Conservation (phyloP, 2,797 vertebrate genomes). For the Coranthus polyacanthus region DNA sequence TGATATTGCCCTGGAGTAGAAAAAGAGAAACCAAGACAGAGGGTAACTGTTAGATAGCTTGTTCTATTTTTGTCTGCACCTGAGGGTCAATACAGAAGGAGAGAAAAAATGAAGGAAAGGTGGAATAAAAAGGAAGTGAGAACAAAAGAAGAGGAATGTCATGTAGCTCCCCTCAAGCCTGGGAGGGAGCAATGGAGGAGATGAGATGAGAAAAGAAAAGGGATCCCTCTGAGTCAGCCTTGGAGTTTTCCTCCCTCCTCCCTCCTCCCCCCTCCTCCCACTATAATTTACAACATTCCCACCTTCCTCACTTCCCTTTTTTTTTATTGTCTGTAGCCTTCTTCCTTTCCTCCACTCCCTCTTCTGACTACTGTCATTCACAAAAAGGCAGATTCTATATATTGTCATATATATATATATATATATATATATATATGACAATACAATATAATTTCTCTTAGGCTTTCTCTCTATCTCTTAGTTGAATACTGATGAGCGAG, state of each 20-base stretch:
- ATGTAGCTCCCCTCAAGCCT: slow-evolving; percentile 49
- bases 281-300: slow-evolving; percentile 60
- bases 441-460: slow-evolving; percentile 38
- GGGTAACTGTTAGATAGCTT: slow-evolving; percentile 15
- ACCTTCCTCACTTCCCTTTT: slow-evolving; percentile 18
- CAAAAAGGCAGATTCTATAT: too few relatives aligned
- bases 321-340: slow-evolving; percentile 1
- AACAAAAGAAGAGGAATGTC: slow-evolving; percentile 52
- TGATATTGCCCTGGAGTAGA: not conserved
- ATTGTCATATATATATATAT: too few relatives aligned
- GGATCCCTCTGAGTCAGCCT: slow-evolving; percentile 79
- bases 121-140: slow-evolving; percentile 48
- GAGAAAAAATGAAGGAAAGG: slow-evolving; percentile 35
- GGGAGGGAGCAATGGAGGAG: slow-evolving; percentile 33
- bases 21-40: slow-evolving; percentile 14
- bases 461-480: slow-evolving; percentile 30
- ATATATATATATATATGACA: too few relatives aligned
- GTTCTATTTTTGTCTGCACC: slow-evolving; percentile 52
- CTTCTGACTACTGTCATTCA: slow-evolving; percentile 61
- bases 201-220: slow-evolving; percentile 61
- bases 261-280: slow-evolving; percentile 41
- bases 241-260: slow-evolving; percentile 62
- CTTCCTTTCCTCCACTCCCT: slow-evolving; percentile 32
- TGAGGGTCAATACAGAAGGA: slow-evolving; percentile 27
- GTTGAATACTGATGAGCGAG: slow-evolving; percentile 73